These are phyloP conservation scores for Selenia dentaria DNA, from an alignment of 2,888 invertebrate species.

Conservation along the genomic window DNA sequence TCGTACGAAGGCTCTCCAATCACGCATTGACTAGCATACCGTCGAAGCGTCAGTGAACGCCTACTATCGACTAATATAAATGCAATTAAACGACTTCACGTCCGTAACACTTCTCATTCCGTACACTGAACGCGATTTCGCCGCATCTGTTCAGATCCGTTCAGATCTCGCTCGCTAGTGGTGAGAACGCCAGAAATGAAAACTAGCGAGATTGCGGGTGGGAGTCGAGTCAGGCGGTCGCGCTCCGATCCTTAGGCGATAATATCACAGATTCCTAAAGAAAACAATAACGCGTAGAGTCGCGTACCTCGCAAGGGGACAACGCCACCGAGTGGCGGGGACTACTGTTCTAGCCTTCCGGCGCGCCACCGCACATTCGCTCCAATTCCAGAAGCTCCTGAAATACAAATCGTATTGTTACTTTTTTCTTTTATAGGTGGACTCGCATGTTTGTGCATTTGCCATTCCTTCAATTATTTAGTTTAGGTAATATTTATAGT, in stretches of 20 bases:
- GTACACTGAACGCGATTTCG: neutral
- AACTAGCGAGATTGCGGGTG: slow-evolving; percentile 57
- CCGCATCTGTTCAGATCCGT: too few species aligned
- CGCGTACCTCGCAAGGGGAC: slow-evolving; percentile 16
- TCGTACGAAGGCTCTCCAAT: too few species aligned
- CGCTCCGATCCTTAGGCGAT: slow-evolving; percentile 71
- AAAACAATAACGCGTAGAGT: slow-evolving; percentile 49
- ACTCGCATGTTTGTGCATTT: too few species aligned
- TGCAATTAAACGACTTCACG: slow-evolving; percentile 46
- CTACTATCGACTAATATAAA: slow-evolving; percentile 52
- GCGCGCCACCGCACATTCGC: slow-evolving; percentile 65
- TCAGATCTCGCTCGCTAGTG: neutral
- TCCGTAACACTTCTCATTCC: slow-evolving; percentile 22
- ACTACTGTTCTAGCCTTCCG: slow-evolving; percentile 54
- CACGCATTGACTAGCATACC: slow-evolving; percentile 57
- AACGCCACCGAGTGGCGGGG: slow-evolving; percentile 11
- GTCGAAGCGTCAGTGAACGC: slow-evolving; percentile 49
- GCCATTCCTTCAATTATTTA: too few species aligned
- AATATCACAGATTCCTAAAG: slow-evolving; percentile 81
- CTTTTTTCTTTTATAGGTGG: too few species aligned
- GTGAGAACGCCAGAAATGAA: slow-evolving; percentile 32
- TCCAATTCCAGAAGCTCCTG: slow-evolving; percentile 73
- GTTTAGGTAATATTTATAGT: too few species aligned
- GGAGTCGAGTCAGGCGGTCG: slow-evolving; percentile 26
- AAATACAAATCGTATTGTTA: too few species aligned